These are phyloP conservation scores for Podarcis raffonei DNA, from an alignment of 2,113 vertebrate genomes.

Conservation along the genomic window DNA sequence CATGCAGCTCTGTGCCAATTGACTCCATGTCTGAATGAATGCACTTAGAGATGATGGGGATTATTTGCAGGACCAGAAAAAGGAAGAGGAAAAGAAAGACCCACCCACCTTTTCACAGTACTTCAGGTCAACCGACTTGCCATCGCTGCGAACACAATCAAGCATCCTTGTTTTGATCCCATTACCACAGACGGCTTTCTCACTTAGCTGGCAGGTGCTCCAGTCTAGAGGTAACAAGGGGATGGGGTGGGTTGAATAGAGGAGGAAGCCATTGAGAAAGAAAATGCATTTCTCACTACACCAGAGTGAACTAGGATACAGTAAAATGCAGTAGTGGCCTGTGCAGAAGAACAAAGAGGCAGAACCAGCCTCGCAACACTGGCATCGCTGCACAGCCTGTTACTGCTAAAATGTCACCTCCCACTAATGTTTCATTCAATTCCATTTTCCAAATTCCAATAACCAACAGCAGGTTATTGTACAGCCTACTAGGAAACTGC, in stretches of 20 bases:
- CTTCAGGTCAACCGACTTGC: conserved; percentile 93
- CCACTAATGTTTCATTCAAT: conserved; percentile 37
- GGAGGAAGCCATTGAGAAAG: conserved; percentile 31
- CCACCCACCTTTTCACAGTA: conserved; percentile 91
- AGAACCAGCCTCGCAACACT: too few relatives aligned
- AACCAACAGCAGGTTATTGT: neutral
- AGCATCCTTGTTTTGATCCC: conserved; percentile 96
- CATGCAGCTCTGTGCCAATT: neutral
- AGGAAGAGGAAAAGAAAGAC: neutral
- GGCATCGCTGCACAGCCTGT: too few relatives aligned
- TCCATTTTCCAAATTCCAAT: conserved; percentile 20
- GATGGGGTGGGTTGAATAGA: neutral
- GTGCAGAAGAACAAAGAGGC: too few relatives aligned
- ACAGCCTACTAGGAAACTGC: neutral
- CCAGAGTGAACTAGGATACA: conserved; percentile 32
- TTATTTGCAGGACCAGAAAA: conserved; percentile 39
- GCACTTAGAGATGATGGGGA: conserved; percentile 32
- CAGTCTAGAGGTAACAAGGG: conserved; percentile 81
- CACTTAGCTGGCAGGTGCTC: conserved; percentile 97
- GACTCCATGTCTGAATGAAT: conserved; percentile 56
- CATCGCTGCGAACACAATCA: conserved; percentile 95
- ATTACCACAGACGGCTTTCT: conserved; percentile 91
- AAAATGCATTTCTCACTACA: conserved; percentile 2
- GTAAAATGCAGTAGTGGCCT: conserved; percentile 7
- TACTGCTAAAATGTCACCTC: too few relatives aligned